Percentiles rank a stretch among this genome's conserved stretches.
Conservation (phyloP, 2,888 invertebrate genomes). For the Dinocampus coccinellae region DNA sequence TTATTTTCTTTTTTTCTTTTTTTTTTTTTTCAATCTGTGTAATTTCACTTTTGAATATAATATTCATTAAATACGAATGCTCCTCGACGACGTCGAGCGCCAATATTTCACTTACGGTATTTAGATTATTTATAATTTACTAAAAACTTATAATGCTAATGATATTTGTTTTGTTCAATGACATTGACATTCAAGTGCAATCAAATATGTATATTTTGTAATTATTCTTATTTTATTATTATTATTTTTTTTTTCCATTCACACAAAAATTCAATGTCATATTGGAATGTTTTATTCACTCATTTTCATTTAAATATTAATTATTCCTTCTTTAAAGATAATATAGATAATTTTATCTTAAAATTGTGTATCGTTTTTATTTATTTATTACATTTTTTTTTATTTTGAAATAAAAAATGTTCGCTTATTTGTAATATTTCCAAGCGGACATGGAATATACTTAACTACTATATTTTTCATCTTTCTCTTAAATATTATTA, state of each 20-base stretch:
- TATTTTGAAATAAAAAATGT: neutral
- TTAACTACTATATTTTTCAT: neutral
- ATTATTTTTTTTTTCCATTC: too few relatives aligned
- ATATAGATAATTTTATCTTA: too few relatives aligned
- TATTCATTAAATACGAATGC: constrained; percentile 40
- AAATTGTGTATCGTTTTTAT: neutral
- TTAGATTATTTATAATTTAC: constrained; percentile 20
- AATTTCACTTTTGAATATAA: constrained; percentile 16
- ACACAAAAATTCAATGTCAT: constrained; percentile 62
- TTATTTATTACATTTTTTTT: too few relatives aligned
- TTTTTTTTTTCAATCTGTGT: neutral
- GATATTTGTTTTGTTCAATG: constrained; percentile 28
- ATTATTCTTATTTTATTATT: too few relatives aligned
- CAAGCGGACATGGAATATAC: neutral
- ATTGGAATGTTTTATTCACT: neutral
- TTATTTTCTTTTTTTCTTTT: neutral
- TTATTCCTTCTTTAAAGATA: neutral
- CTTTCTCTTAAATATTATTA: neutral
- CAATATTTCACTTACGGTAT: constrained; percentile 13
- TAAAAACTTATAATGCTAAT: constrained; percentile 25
- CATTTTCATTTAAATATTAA: neutral
- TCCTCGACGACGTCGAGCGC: constrained; percentile 12
- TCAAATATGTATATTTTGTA: constrained; percentile 35
- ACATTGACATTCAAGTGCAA: constrained; percentile 60
- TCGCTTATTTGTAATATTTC: neutral